Evolutionary conservation across 2,888 invertebrate species (phyloP), one percentile per base, ranked within the genome.

Genomic region (Netelia melanura): DNA sequence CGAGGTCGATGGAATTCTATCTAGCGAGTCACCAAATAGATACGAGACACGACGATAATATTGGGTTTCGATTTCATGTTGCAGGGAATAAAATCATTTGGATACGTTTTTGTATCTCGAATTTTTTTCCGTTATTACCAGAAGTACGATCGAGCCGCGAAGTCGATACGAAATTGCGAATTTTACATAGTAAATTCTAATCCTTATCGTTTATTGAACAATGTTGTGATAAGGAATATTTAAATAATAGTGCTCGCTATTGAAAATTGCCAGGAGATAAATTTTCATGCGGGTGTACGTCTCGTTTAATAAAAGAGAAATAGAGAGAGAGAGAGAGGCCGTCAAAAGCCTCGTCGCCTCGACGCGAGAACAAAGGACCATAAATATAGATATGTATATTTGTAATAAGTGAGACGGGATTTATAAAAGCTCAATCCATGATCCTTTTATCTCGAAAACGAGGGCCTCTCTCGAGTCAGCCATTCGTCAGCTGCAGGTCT

Each of bases 1-100:
- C 52, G 62, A 74, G 79, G 87, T 82, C 87, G 87, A 84, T 86
- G 84, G 86, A 89, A 89, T 88, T 86, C 87, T 84, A 83, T 17
- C 17, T 0, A 17, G 86, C 81, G 88, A 87, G 86, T 77, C 43
- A 6, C 14, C 6, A 64, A 74, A 70, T 48, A 58, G 30, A 9
- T 17, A 61, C 25, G 52, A 43, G 44, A 21, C 64, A n/a, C 65
- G 56, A 11, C 10, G 5, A 23, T 79, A 30, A 8, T 62, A 30
- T 17, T 10, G 61, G 74, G 64, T 14, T 78, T 56, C 52, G 64
- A 61, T 84, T 84, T 80, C 84, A 84, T 79, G 23, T 23, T 21
- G 3, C 30, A 30, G 43, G 52, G 44, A 48, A 62, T 23, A 68
- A 21, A 56, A 56, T 6, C 75, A 21, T 25, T n/a, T 48, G 44